These are phyloP conservation scores for Xestoiulus laeticollis DNA, from an alignment of 2,888 invertebrate genomes.

Conservation along the genomic window DNA sequence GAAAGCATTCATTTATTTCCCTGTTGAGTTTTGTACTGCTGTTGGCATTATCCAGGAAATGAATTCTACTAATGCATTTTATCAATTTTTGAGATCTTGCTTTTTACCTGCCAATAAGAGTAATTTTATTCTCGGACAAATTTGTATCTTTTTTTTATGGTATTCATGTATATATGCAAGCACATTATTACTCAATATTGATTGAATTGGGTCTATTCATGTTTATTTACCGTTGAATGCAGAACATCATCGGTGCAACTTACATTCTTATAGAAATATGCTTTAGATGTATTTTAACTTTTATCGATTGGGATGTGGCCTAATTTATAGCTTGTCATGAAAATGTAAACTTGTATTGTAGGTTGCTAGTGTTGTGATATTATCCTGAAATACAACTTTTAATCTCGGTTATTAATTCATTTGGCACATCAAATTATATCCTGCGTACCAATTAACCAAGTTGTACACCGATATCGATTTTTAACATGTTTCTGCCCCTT, in stretches of 20 bases:
- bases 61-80: not conserved
- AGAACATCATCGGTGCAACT: not conserved
- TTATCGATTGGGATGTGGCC: conserved; percentile 19
- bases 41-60: not conserved
- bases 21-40: not conserved
- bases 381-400: not conserved
- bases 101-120: not conserved
- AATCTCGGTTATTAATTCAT: not conserved
- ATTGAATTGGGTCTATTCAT: not conserved
- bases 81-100: not conserved
- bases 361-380: not conserved
- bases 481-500: not conserved
- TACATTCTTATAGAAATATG: not conserved
- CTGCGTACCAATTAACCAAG: not conserved
- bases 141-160: not conserved
- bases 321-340: not conserved
- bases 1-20: not conserved
- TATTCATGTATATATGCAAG: not conserved
- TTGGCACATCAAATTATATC: not conserved
- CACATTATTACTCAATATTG: not conserved
- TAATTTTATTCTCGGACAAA: not conserved
- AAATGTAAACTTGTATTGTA: not conserved
- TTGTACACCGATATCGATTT: not conserved
- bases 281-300: not conserved
- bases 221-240: not conserved